These are phyloP conservation scores for Microchirus variegatus DNA, from an alignment of 2,797 vertebrate genomes.

Conservation along the genomic window DNA sequence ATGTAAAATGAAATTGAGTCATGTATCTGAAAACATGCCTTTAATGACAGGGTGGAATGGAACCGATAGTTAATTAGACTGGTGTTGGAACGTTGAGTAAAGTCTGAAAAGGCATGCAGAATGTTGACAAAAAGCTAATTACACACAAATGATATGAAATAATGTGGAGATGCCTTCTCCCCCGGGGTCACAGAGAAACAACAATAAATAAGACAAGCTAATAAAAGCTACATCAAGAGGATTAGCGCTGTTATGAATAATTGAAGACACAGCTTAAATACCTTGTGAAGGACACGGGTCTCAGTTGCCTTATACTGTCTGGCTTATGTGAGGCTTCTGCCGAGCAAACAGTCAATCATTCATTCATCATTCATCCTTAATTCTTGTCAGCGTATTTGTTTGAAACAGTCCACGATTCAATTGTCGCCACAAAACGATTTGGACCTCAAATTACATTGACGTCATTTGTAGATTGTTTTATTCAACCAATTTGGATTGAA, in stretches of 20 bases:
- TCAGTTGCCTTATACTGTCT: conserved; percentile 30
- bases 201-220: conserved; percentile 65
- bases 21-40: conserved; percentile 44
- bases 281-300: conserved; percentile 50
- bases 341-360: conserved; percentile 54
- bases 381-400: conserved; percentile 8
- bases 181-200: conserved; percentile 43
- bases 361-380: conserved; percentile 21
- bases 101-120: conserved; percentile 29
- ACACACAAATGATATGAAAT: conserved; percentile 18
- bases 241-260: conserved; percentile 73
- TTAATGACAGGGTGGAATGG: conserved; percentile 43
- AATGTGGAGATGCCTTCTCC: conserved; percentile 3
- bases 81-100: conserved; percentile 16
- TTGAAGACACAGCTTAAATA: conserved; percentile 64
- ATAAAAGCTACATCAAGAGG: conserved; percentile 72
- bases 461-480: too few relatives aligned
- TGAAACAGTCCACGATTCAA: conserved; percentile 16
- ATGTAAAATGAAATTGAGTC: conserved; percentile 52
- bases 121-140: conserved; percentile 36
- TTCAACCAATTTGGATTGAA: too few relatives aligned
- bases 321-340: conserved; percentile 32
- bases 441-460: conserved; percentile 7
- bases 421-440: neutral
- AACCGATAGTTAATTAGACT: conserved; percentile 54